Evolutionary conservation across 2,113 vertebrate genomes (phyloP), one percentile per base, ranked within the genome.

Genomic region (Cryptotis parvus): DNA sequence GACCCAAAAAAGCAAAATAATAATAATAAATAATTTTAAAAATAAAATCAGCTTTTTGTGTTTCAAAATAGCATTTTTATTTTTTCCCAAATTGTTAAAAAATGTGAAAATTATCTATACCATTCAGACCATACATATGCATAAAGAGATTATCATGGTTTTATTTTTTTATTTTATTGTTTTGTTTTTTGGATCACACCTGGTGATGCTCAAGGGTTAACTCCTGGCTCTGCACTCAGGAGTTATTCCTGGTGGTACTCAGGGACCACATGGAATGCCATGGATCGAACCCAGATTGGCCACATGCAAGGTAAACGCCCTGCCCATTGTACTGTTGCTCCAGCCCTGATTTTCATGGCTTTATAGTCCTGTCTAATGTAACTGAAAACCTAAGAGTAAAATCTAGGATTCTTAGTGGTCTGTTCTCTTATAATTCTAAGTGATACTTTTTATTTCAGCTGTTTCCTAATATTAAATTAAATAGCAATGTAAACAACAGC

Each of bases 11-110:
- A n/a, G n/a, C n/a, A n/a, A n/a, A n/a, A n/a, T n/a, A n/a, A n/a
- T n/a, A n/a, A n/a, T n/a, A n/a, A n/a, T n/a, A n/a, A n/a, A n/a
- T n/a, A n/a, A n/a, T n/a, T n/a, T n/a, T n/a, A n/a, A 49, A 43
- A 76, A 58, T 31, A 37, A 90, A 84, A 11, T 45, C 45, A 49
- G 45, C 10, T 49, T 49, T 49, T 49, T 49, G 14, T 49, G 39
- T 90, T 92, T 73, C 49, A 92, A 77, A 87, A 58, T 18, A 58
- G 52, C 58, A 70, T 84, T 92, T 82, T 93, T 76, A 73, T 39
- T 24, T 52, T 80, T 61, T 80, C 20, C 0, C 22, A 41, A 72
- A 37, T 69, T 89, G 41, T 91, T 89, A 89, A 70, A 89, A 89
- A 91, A 89, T 86, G 33, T 73, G 63, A 58, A 90, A 72, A 41